Conservation (phyloP, 2,113 vertebrate species). For the Murina feae region DNA sequence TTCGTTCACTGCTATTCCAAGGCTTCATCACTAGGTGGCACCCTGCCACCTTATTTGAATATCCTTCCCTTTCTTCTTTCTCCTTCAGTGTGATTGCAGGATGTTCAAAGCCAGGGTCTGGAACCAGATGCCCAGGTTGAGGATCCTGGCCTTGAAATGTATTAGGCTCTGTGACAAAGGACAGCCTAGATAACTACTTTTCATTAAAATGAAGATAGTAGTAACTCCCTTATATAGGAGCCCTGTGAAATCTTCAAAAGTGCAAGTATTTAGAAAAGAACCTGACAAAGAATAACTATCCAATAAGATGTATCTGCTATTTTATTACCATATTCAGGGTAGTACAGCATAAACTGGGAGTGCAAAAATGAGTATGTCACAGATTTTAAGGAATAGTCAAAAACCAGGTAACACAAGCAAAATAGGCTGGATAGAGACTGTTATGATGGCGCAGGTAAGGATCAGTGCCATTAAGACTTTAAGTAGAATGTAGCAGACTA, state of each 20-base stretch:
- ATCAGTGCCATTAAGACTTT: fast-evolving
- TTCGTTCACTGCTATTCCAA: not conserved
- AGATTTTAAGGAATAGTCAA: not conserved
- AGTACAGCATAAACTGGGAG: not conserved
- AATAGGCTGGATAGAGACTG: too few relatives aligned
- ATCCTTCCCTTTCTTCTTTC: not conserved
- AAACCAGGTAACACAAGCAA: not conserved
- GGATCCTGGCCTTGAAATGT: not conserved
- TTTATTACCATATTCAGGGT: not conserved
- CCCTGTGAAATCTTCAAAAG: not conserved
- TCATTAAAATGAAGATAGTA: not conserved
- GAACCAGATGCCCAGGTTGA: not conserved
- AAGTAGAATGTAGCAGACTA: not conserved
- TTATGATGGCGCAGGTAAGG: not conserved
- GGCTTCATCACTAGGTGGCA: conserved; percentile 47
- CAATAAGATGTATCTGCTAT: not conserved
- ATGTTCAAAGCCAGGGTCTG: not conserved
- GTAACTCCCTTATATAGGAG: not conserved
- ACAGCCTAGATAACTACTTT: not conserved
- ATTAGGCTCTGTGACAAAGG: not conserved
- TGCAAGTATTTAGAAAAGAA: not conserved
- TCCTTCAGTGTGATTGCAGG: not conserved
- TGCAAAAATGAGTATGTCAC: not conserved
- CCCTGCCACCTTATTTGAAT: not conserved
- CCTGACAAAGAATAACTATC: not conserved